A percentile compares a stretch with the other conserved stretches of the same genome.
Conservation (phyloP, 2,797 vertebrate genomes). For the Amphiprion clarkii region DNA sequence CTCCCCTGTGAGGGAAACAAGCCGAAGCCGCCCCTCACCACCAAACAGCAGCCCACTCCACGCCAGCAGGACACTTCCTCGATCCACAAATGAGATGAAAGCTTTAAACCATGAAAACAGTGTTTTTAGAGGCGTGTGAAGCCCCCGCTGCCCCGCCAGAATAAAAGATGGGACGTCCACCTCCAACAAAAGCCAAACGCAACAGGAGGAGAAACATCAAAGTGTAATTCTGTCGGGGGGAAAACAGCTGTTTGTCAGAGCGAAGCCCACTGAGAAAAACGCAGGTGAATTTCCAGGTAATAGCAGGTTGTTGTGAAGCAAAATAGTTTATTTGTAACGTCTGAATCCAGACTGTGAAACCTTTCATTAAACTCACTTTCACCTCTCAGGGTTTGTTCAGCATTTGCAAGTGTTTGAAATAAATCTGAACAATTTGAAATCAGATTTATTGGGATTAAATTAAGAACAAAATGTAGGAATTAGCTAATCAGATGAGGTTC, state of each 20-base stretch:
- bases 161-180: constrained; percentile 61
- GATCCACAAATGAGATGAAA: constrained; percentile 79
- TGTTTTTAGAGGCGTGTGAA: constrained; percentile 65
- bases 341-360: constrained; percentile 32
- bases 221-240: constrained; percentile 43
- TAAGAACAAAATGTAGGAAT: too few relatives aligned
- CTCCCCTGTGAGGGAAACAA: constrained; percentile 53
- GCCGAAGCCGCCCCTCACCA: constrained; percentile 62
- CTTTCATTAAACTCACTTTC: constrained; percentile 47
- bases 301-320: constrained; percentile 29
- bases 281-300: constrained; percentile 71
- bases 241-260: constrained; percentile 33
- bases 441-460: too few relatives aligned
- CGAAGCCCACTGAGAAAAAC: constrained; percentile 71
- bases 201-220: constrained; percentile 69
- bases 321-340: constrained; percentile 48
- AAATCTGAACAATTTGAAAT: too few relatives aligned
- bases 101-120: constrained; percentile 73
- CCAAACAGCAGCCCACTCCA: constrained; percentile 74
- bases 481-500: too few relatives aligned
- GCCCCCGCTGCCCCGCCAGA: constrained; percentile 52
- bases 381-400: not conserved
- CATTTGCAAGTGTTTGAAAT: too few relatives aligned
- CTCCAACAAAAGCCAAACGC: constrained; percentile 67
- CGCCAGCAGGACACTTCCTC: constrained; percentile 77